Percentiles rank a stretch among this genome's conserved stretches.
Evolutionary conservation across 23 tunicate genomes (phyloP).

Genomic region (Oikopleura vanhoeffeni): DNA sequence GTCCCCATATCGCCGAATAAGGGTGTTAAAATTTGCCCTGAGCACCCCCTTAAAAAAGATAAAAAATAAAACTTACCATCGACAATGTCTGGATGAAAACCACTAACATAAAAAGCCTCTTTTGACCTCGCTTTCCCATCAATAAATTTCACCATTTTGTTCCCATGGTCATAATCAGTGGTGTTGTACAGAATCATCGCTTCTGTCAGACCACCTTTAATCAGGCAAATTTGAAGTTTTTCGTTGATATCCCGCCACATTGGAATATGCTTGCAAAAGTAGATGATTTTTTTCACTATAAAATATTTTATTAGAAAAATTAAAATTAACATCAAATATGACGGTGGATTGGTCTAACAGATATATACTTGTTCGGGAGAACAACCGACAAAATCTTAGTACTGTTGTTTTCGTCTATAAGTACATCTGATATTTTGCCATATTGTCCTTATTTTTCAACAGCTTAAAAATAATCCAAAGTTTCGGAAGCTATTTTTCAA

Average conservation of each 20-base stretch:
- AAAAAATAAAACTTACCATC: background rate
- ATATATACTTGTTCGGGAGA: no score
- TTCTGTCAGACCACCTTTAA: background rate
- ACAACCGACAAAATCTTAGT: no score
- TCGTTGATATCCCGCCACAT: background rate
- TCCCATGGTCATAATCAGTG: background rate
- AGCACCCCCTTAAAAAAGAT: no score
- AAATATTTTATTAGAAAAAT: no score
- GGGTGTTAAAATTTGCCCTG: background rate
- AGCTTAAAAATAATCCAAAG: no score
- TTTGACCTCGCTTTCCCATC: background rate
- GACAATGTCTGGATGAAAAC: background rate
- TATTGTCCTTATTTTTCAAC: no score
- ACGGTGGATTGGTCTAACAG: no score
- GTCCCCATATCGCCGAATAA: background rate
- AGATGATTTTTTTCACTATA: slow-evolving; percentile 12
- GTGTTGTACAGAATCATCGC: slow-evolving; percentile 9
- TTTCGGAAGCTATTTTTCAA: no score
- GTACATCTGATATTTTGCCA: no score
- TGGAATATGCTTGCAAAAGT: slow-evolving; percentile 14
- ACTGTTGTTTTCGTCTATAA: no score
- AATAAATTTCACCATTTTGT: background rate
- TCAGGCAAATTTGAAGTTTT: background rate
- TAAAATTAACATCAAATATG: no score
- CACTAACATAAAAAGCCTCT: background rate